phyloP scores from a whole-genome alignment of 1,140 invertebrate species.

The Sipha flava region DNA sequence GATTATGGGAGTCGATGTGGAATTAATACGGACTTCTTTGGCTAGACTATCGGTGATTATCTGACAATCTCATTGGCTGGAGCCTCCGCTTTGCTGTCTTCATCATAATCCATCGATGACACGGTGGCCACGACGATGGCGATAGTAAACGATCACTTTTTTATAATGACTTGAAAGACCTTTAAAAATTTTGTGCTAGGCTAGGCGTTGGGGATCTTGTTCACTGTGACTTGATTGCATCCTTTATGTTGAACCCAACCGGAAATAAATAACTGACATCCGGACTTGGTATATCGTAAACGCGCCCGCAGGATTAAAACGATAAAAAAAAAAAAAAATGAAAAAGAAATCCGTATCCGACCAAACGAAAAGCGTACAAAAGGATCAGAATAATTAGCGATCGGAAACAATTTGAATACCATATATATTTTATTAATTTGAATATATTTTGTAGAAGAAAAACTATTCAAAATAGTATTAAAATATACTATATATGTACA shows the following conservation, averaged over 20 bases:
- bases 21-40: not conserved
- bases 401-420: not conserved
- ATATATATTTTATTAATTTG: not conserved
- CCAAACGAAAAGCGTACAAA: not conserved
- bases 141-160: not conserved
- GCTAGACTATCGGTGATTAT: not conserved
- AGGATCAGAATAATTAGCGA: not conserved
- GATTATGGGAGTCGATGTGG: not conserved
- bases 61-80: not conserved
- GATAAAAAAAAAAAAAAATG: not conserved
- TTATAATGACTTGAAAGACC: not conserved
- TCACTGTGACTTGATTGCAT: constrained; percentile 23
- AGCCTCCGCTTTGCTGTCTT: not conserved
- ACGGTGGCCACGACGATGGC: not conserved
- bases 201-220: not conserved
- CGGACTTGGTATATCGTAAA: not conserved
- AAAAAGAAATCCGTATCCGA: constrained; percentile 4
- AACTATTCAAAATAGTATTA: too few species aligned
- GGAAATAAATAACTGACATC: constrained; percentile 29
- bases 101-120: not conserved
- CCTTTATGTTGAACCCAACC: constrained; percentile 27
- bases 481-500: too few species aligned
- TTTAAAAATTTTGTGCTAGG: not conserved
- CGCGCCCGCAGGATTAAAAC: not conserved
- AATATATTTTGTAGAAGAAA: not conserved